Base-by-base conservation (phyloP, 2,113 vertebrate species). In the Cacatua alba region DNA sequence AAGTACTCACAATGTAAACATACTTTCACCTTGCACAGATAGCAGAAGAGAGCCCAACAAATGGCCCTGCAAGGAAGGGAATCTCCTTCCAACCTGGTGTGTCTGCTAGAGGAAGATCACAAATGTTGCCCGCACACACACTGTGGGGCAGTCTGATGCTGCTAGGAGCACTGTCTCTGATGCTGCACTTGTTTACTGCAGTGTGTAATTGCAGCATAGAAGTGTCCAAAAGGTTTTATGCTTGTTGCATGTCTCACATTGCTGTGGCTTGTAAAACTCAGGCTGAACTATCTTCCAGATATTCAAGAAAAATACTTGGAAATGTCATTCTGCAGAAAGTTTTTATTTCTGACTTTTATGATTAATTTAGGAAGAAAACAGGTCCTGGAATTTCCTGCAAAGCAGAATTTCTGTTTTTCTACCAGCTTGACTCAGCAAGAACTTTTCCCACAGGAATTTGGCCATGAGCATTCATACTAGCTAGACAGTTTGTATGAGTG, bases 391-490 rank as follows among this genome's bases (percentile, higher is more conserved):
- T 97, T 95, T 94, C 94, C 92, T 31, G 2, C 60, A 86, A 74
- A 80, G 68, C 43, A 85, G 31, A 92, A 88, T 92, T 95, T 93
- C 93, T 96, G 76, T 86, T 93, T 90, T 95, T 92, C 57, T 0
- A n/a, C 44, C 48, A 82, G 69, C 80, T 95, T 96, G 92, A 96
- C 94, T 96, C 95, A 96, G 95, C 92, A 90, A 95, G 74, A 94
- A 46, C 88, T 92, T 82, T 68, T 82, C 69, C 95, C 92, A 82
- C 92, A 95, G 94, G 95, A 95, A 96, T 96, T 91, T 94, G 83
- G 44, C 81, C 74, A 74, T 69, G 37, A 91, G 31, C 37, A 76
- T 65, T 91, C 78, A 75, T 62, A 76, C 41, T 55, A 82, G 31
- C 57, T 65, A 69, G 48, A 76, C 15, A 82, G 69, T 81, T 78